Evolutionary conservation across 2,888 invertebrate genomes (phyloP), one percentile per base, ranked within the genome.

Genomic region (Colostygia pectinataria): DNA sequence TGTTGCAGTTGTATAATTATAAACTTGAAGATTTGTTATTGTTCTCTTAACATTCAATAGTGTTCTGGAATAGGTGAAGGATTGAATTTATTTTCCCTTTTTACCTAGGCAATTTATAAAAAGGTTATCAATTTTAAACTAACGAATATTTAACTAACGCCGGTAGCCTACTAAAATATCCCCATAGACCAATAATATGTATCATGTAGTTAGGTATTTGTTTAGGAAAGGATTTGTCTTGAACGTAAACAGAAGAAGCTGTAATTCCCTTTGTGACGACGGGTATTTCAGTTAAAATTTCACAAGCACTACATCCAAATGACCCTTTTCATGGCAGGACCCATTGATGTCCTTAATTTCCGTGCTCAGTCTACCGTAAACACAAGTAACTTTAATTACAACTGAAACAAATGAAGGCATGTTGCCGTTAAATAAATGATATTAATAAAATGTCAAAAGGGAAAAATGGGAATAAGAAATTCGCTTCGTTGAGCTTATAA

Each of bases 401-500:
- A 49, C 27, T 29, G 29, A 59, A 61, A 63, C 52, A 59, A 53
- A 44, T 53, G 34, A 46, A 53, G 28, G 33, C 29, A 55, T 39
- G 37, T 51, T 40, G 33, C 38, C 39, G 55, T 59, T 57, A 59
- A 63, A 66, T 58, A 48, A 62, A 63, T 55, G 56, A 57, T 31
- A 53, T 57, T 43, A 60, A 51, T 33, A 53, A 59, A 65, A 68
- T 58, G 65, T 63, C 65, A 68, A 64, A 23, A 34, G 40, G 49
- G 61, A 68, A 64, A 54, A 56, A 47, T 55, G 48, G 43, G 15
- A 10, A 52, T 48, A 52, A 41, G 43, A 41, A 62, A 52, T 56
- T 65, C 61, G 65, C 57, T 53, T 63, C 61, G 64, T 57, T 65
- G 63, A 48, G 53, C 57, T 45, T 65, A 57, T 67, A 74, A 71